Base-by-base conservation (phyloP, 2,113 vertebrate species). In the Lepisosteus osseus region DNA sequence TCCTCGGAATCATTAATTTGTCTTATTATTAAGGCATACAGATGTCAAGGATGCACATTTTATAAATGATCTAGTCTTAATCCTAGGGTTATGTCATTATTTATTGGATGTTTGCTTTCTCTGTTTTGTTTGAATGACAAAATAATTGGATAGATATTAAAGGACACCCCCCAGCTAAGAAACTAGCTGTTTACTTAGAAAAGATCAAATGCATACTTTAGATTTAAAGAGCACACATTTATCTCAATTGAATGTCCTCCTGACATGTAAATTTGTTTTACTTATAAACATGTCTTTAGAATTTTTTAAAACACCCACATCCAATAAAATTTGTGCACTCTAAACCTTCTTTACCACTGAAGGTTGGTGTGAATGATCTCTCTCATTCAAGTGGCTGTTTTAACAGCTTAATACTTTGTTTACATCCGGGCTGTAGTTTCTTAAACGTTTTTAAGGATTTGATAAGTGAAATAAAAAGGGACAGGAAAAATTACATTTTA, bases 21-120 rank as follows among this genome's bases (percentile, higher is more conserved):
- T 55, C 61, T 68, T 61, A 67, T 66, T 66, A 73, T 47, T 54
- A 56, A n/a, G 40, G 72, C 67, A 64, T 55, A 63, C 17, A 67
- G 15, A 40, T 54, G 61, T 63, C 69, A 71, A 43, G 41, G 57
- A 51, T 71, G 61, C 54, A 69, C 57, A 64, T 41, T 42, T 61
- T 69, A 44, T 54, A 69, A 69, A 69, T 59, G 54, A 74, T 54
- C 12, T 45, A 40, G 45, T 40, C 64, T 64, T 62, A 68, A 64
- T 54, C 51, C 54, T 8, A 9, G 5, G 59, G 43, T 69, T 63
- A 54, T 54, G 42, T 54, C 14, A 41, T 56, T 44, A n/a, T 54
- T 57, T 69, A 69, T 2, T 42, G 40, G 54, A 59, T 59, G 47
- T 15, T 69, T 69, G 3, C 14, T 54, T 9, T 5, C 3, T 68